Evolutionary conservation across 2,888 invertebrate genomes (phyloP), one percentile per base, ranked within the genome.

Genomic region (Eumacrocentrus americanus): DNA sequence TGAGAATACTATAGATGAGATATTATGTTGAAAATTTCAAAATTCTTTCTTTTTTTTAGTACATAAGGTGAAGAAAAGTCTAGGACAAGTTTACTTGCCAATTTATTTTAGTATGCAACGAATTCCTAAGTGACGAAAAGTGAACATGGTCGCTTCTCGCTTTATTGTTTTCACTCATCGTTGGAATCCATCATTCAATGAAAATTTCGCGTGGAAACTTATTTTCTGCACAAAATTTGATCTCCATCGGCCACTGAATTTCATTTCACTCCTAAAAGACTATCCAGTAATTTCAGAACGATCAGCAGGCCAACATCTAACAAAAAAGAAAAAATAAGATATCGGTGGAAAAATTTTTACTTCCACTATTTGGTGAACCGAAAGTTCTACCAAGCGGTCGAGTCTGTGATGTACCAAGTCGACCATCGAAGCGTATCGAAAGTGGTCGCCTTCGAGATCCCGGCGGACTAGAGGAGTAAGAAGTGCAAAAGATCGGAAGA

Each of bases 361-460:
- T 46, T 23, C 25, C 46, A 46, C 23, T 23, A 12, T 14, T 22
- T 22, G 46, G 5, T 3, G 46, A 23, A 46, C 23, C 22, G 12
- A 25, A 46, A 46, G 46, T 46, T 46, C 11, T 12, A 29, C 29
- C 29, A 29, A 4, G 29, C 9, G 29, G 29, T 29, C 29, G 29
- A 29, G 25, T 46, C 2, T 20, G n/a, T 12, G 46, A 12, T 46
- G 25, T 46, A 46, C 46, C 46, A 46, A 46, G 12, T 46, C 46
- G 23, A 46, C 46, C 46, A 23, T 46, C 46, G 22, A 46, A 46
- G 46, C 46, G 46, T 46, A 46, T 46, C 46, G 46, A 25, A 23
- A 46, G 46, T 46, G 46, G 46, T 46, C 46, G 46, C 25, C 12
- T 46, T 46, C 46, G 23, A 23, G 46, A 12, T 46, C 25, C 14